Base-by-base conservation (phyloP, 1,140 invertebrate genomes). In the Vanessa tameamea region DNA sequence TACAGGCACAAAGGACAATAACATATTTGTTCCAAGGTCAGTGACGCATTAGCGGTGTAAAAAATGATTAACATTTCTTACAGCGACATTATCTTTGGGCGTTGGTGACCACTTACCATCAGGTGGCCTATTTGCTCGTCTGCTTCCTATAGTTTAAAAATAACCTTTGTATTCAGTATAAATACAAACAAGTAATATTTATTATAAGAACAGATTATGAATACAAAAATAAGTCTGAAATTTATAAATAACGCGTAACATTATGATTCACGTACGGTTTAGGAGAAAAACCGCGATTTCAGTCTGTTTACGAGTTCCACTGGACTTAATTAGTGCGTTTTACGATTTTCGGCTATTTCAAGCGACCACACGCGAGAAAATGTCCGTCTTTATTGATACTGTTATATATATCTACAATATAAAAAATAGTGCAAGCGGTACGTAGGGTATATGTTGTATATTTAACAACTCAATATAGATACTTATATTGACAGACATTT, bases 291-390 rank as follows among this genome's bases (percentile, higher is more conserved):
- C 57, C 57, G 14, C 57, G 31, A 61, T 23, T 57, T 23, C 57
- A 37, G 23, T 14, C 7, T 61, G 23, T 61, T 61, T 61, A 61
- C 57, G 26, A 61, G 57, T 31, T 61, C 11, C 12, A 15, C 61
- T 53, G 70, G 64, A 65, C 64, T 50, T 66, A 75, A 77, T 79
- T 66, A 61, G 63, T 31, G 59, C 1, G 20, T 15, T 72, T 72
- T 64, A 72, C 61, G 69, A 55, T 69, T 37, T 61, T 61, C 23
- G 16, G 67, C 31, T 69, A 69, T 72, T 72, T 47, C 61, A 50
- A 50, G 69, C 50, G 69, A 47, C 69, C 69, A 72, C 69, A 72
- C 69, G 69, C 47, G 20, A 16, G 20, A 12, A 14, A 16, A 57
- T 8, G 47, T 16, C 64, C 16, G 11, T 64, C 13, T 48, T 26